phyloP scores from a whole-genome alignment of 2,113 vertebrate species.

The Istiophorus platypterus region DNA sequence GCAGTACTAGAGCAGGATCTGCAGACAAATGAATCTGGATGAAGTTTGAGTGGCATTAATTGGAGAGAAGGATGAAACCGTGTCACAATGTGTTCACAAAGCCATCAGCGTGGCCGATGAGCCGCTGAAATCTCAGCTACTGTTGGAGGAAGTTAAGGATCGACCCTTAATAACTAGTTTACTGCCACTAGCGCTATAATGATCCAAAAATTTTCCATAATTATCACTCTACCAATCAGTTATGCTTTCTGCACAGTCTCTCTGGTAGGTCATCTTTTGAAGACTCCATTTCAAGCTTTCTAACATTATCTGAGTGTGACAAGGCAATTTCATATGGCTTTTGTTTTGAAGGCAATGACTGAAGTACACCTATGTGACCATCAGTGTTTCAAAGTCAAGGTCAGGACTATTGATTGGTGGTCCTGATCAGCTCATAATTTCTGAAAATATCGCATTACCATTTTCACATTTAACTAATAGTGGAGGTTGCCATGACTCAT shows the following conservation, averaged over 20 bases:
- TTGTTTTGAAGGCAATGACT: slow-evolving; percentile 1
- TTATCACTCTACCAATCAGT: slow-evolving; percentile 39
- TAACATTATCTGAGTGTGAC: slow-evolving; percentile 2
- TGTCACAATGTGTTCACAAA: slow-evolving; percentile 51
- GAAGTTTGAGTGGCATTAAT: slow-evolving; percentile 73
- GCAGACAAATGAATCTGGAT: slow-evolving; percentile 53
- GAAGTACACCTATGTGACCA: background rate
- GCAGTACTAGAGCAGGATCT: slow-evolving; percentile 44
- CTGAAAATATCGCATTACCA: too few relatives aligned
- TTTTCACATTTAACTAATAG: too few relatives aligned
- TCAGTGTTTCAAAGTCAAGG: background rate
- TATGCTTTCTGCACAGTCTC: background rate
- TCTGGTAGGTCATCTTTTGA: background rate
- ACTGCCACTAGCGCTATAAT: slow-evolving; percentile 25
- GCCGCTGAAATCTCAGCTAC: slow-evolving; percentile 43
- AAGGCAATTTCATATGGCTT: background rate
- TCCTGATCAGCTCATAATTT: background rate
- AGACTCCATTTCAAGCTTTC: slow-evolving; percentile 11
- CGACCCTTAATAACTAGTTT: slow-evolving; percentile 51
- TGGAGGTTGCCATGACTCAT: too few relatives aligned
- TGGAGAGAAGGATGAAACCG: slow-evolving; percentile 59
- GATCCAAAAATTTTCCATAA: slow-evolving; percentile 21
- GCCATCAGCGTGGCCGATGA: slow-evolving; percentile 50
- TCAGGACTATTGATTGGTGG: background rate
- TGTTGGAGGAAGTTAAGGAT: slow-evolving; percentile 20